These are phyloP conservation scores for Hypsibius dujardini DNA, from an alignment of 1,140 invertebrate species.

Conservation along the genomic window DNA sequence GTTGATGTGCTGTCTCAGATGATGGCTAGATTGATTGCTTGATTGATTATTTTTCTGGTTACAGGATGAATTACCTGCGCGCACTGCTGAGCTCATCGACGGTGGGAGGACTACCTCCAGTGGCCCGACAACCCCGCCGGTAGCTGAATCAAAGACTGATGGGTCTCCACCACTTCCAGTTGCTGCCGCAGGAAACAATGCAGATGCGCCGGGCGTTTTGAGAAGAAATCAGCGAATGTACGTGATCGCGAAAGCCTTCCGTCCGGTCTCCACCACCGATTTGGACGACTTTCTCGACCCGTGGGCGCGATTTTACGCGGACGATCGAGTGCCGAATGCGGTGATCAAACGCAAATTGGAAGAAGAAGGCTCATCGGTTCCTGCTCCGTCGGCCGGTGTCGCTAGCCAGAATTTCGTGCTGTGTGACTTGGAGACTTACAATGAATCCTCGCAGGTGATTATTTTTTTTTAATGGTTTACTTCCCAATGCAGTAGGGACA, in stretches of 20 bases:
- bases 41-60: not conserved
- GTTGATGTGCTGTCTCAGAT: not conserved
- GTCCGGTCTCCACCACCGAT: not conserved
- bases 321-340: not conserved
- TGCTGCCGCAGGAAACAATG: no score
- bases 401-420: not conserved
- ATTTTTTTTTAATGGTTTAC: no score
- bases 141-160: no score
- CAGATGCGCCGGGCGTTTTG: no score
- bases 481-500: no score
- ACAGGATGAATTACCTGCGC: not conserved
- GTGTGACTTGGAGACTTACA: conserved; percentile 4
- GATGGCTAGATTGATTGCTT: not conserved
- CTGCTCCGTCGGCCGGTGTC: not conserved
- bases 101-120: not conserved
- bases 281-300: not conserved
- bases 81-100: not conserved
- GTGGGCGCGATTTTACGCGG: not conserved
- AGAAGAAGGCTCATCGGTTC: no score
- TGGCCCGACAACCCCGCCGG: no score
- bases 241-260: not conserved
- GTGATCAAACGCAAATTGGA: not conserved
- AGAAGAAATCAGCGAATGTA: not conserved
- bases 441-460: no score
- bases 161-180: no score